Evolutionary conservation across 2,797 vertebrate species (phyloP), one percentile per base, ranked within the genome.

Genomic region (Pterois miles): DNA sequence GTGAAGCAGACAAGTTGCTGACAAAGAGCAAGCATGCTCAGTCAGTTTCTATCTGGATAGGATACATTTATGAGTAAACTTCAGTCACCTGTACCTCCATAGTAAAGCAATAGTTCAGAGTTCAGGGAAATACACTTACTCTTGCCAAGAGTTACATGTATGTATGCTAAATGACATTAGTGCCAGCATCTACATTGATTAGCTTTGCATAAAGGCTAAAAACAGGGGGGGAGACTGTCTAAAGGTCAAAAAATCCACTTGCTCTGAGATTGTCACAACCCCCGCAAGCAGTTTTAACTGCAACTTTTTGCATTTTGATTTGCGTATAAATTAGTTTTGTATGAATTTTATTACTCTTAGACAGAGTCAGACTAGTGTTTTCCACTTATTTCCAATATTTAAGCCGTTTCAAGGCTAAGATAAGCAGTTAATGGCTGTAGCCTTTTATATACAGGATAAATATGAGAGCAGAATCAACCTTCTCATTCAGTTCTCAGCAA

Each of bases 1-100:
- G 62, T 65, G 67, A 68, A 78, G 53, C 62, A 8, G 27, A 34
- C 29, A 34, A 9, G 36, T 9, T 25, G 54, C 70, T 64, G 66
- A 60, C 34, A 54, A 65, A 53, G 62, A 65, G 12, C 14, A 8
- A 53, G 74, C 29, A 52, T n/a, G 59, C 27, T 77, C 50, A 22
- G 40, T 20, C 5, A 4, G 53, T 46, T 69, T 70, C 46, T 29
- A 33, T 2, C 31, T 48, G 4, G 54, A 76, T 71, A 23, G 40
- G 6, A 10, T 1, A 23, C 22, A 52, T 58, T 22, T 40, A 48
- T 62, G n/a, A n/a, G n/a, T n/a, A n/a, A n/a, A n/a, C n/a, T n/a
- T n/a, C n/a, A n/a, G 56, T 70, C 63, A n/a, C 43, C 5, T 31
- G n/a, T n/a, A 11, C 34, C 60, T 27, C 62, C 1, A 80, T 18